Conservation (phyloP, 2,113 vertebrate species). For the Miniopterus natalensis region DNA sequence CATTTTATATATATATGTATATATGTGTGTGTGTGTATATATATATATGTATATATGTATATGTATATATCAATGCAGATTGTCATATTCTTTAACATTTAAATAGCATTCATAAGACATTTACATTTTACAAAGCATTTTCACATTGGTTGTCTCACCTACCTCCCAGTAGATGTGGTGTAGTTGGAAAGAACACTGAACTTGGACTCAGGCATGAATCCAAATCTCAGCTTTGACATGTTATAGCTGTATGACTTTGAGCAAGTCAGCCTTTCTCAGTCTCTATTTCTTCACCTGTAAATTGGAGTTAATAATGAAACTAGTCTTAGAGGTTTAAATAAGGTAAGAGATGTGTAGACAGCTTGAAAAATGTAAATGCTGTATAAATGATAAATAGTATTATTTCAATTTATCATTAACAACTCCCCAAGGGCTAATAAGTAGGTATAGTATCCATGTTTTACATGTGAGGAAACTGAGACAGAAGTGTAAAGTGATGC, state of each 20-base stretch:
- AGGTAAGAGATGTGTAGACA: slow-evolving; percentile 12
- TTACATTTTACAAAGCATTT: slow-evolving; percentile 51
- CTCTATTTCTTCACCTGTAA: slow-evolving; percentile 30
- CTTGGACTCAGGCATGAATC: not conserved
- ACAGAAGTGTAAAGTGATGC: slow-evolving; percentile 35
- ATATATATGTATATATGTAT: not conserved
- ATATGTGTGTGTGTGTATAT: not conserved
- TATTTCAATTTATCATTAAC: slow-evolving; percentile 55
- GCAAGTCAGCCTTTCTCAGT: slow-evolving; percentile 37
- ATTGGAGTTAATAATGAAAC: not conserved
- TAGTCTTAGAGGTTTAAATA: slow-evolving; percentile 30
- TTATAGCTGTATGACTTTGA: not conserved
- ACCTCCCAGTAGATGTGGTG: not conserved
- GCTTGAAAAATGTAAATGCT: slow-evolving; percentile 51
- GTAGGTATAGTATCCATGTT: slow-evolving; percentile 14
- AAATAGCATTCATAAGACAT: slow-evolving; percentile 9
- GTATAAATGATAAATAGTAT: slow-evolving; percentile 33
- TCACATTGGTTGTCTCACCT: slow-evolving; percentile 3
- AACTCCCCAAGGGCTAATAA: slow-evolving; percentile 40
- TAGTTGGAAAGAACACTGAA: not conserved
- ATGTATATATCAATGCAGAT: not conserved
- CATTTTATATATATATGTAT: not conserved
- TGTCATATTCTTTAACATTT: slow-evolving; percentile 40
- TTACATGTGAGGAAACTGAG: slow-evolving; percentile 39
- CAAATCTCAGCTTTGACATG: not conserved